Base-by-base conservation (phyloP, 2,888 invertebrate genomes). In the Drosophila robusta region DNA sequence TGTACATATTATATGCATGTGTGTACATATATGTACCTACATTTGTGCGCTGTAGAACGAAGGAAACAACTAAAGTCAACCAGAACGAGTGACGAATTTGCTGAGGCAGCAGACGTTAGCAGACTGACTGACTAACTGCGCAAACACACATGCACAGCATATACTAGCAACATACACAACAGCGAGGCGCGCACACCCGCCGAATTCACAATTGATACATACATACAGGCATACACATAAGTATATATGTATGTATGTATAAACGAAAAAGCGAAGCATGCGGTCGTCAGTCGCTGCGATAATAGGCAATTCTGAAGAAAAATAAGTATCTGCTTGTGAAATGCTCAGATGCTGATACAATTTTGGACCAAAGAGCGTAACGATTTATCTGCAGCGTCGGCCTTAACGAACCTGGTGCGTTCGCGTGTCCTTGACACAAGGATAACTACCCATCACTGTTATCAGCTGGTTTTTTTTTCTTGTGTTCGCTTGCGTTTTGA, bases 371-470 rank as follows among this genome's bases (percentile, higher is more conserved):
- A 4, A 49, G 11, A 16, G 14, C 46, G 32, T 42, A 49, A 14
- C 22, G 34, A 44, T 58, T 54, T 45, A 50, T 57, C 11, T 44
- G 42, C n/a, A 9, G 52, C 39, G 42, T 67, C 38, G 61, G 50
- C 66, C 50, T 64, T 51, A 75, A 41, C 39, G 41, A 64, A 65
- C 55, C 46, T 55, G 29, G n/a, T 41, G 38, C 39, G 11, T 5
- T 44, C 24, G 47, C 54, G 39, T 74, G 83, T 86, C 87, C 80
- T 86, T 86, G 80, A 60, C 52, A 62, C 77, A 86, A 86, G 85
- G 86, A 86, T 86, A 78, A 45, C 57, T 32, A 29, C 9, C 22
- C n/a, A n/a, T 14, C 12, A 12, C 34, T 46, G 55, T 75, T 81
- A 81, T 87, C 87, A 83, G 64, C 32, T 24, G 22, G 22, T 34